A percentile compares a stretch with the other conserved stretches of the same genome.
Evolutionary conservation across 2,888 invertebrate genomes (phyloP).

Genomic region (Pegoplata infirma): DNA sequence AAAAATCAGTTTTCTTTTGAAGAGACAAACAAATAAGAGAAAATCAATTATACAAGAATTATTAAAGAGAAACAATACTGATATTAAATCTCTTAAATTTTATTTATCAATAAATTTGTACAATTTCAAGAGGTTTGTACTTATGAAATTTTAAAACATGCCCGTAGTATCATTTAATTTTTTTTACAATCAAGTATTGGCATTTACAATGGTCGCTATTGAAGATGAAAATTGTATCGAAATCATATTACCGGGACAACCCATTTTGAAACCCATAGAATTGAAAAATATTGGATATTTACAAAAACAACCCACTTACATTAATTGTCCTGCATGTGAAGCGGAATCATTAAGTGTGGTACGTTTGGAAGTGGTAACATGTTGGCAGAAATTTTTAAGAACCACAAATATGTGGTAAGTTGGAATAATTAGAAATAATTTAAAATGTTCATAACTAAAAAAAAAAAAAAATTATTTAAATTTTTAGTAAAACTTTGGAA

Average conservation of each 20-base stretch:
- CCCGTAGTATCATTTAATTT: constrained; percentile 27
- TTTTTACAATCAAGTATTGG: neutral
- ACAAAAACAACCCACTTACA: constrained; percentile 67
- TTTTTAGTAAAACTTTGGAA: constrained; percentile 69
- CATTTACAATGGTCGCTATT: constrained; percentile 20
- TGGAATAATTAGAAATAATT: too few relatives aligned
- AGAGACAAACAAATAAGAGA: neutral
- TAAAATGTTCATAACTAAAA: too few relatives aligned
- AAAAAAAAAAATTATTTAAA: neutral
- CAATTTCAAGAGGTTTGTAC: neutral
- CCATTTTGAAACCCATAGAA: constrained; percentile 59
- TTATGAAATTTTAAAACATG: neutral
- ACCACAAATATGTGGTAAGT: constrained; percentile 69
- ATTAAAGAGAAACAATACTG: neutral
- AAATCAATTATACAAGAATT: neutral
- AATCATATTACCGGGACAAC: constrained; percentile 43
- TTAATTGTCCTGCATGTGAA: constrained; percentile 73
- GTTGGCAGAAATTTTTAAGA: constrained; percentile 68
- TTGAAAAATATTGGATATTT: constrained; percentile 70
- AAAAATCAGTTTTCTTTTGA: neutral
- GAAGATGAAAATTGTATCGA: constrained; percentile 36
- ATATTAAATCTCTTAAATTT: too few relatives aligned
- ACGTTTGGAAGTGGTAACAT: constrained; percentile 71
- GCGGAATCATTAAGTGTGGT: constrained; percentile 70
- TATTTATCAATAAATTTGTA: neutral